Evolutionary conservation across 2,113 vertebrate genomes (phyloP).

Genomic region (Phaethon lepturus): DNA sequence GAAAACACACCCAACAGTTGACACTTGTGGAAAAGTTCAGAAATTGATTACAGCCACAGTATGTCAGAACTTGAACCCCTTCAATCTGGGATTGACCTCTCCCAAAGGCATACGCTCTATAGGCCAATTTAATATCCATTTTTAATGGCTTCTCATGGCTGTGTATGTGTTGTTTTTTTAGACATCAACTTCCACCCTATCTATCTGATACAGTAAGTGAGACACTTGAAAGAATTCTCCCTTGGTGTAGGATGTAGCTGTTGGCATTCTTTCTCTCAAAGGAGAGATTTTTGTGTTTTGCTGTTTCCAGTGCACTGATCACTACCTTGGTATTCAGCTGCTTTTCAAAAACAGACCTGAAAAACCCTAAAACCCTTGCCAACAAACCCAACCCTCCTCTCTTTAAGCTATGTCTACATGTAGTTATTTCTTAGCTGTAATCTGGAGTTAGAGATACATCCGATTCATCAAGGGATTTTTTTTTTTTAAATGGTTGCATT

Average conservation of each 20-base stretch:
- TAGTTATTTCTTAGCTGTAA: background rate
- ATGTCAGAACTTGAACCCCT: background rate
- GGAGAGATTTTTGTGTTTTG: background rate
- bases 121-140: background rate
- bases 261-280: background rate
- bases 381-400: background rate
- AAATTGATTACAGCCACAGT: background rate
- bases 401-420: background rate
- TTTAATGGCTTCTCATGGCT: background rate
- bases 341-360: background rate
- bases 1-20: background rate
- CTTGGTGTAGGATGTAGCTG: background rate
- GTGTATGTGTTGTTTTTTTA: background rate
- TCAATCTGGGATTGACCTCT: background rate
- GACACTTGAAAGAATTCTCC: background rate
- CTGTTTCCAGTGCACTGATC: background rate
- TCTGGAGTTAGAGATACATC: background rate
- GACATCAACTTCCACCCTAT: background rate
- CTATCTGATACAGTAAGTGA: background rate
- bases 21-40: background rate
- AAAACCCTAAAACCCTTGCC: background rate
- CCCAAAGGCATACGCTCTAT: accelerated
- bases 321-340: background rate
- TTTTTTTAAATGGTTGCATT: background rate
- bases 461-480: background rate